Evolutionary conservation across 2,888 invertebrate species (phyloP).

Genomic region (Mesoligia furuncula): DNA sequence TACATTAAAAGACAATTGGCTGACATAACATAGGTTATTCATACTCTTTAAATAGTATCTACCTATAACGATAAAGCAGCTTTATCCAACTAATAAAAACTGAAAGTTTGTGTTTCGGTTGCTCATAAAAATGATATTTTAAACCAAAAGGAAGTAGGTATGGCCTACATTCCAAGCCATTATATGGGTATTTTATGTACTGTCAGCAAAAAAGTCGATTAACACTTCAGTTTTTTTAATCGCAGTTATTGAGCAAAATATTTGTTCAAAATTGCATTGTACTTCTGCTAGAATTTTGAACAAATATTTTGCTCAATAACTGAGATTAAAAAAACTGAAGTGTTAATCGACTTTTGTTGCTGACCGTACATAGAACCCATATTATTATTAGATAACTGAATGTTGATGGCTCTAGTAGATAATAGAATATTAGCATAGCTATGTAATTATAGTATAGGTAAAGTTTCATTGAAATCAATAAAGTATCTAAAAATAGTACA

Average conservation of each 20-base stretch:
- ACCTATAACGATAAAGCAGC: neutral
- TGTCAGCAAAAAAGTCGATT: too few species aligned
- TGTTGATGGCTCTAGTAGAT: constrained; percentile 5
- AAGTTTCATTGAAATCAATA: constrained; percentile 43
- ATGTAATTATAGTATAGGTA: constrained; percentile 17
- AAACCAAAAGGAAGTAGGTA: neutral
- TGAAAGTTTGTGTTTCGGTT: neutral
- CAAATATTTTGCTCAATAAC: too few species aligned
- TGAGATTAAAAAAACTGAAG: too few species aligned
- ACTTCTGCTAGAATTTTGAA: too few species aligned
- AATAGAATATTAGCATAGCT: neutral
- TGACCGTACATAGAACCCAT: neutral
- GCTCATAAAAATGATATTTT: neutral
- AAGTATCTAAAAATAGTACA: constrained; percentile 16
- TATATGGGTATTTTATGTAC: neutral
- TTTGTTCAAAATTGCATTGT: too few species aligned
- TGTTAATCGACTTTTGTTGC: too few species aligned
- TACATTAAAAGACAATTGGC: neutral
- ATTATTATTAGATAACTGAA: neutral
- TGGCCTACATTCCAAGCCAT: constrained; percentile 15
- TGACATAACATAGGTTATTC: neutral
- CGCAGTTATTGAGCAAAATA: too few species aligned
- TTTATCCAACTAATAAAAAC: neutral
- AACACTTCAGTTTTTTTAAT: too few species aligned
- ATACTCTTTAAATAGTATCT: neutral